Conservation (phyloP, 2,888 invertebrate genomes). For the Petrophora chlorosata region DNA sequence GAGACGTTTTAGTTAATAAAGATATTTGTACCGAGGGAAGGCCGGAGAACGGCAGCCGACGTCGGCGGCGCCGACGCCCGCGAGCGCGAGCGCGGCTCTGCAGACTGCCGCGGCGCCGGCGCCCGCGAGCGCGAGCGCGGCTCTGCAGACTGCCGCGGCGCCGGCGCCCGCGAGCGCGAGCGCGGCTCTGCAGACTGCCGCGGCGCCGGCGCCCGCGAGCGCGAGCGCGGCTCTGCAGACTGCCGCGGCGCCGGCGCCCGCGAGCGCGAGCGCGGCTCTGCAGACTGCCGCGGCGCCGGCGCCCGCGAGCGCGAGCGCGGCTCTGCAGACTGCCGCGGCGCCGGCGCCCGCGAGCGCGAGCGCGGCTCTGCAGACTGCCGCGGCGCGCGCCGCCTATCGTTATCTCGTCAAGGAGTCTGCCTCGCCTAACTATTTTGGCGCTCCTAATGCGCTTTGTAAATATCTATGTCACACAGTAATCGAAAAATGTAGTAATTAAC, state of each 20-base stretch:
- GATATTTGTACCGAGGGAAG: slow-evolving; percentile 59
- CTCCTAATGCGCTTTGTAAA: slow-evolving; percentile 81
- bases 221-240: neutral
- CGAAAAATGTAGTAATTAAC: slow-evolving; percentile 80
- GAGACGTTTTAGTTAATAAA: slow-evolving; percentile 79
- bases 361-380: no score
- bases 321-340: neutral
- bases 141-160: neutral
- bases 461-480: slow-evolving; percentile 83
- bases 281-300: slow-evolving; percentile 26
- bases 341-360: neutral
- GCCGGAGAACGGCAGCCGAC: slow-evolving; percentile 29
- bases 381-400: slow-evolving; percentile 30
- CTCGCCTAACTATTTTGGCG: slow-evolving; percentile 74
- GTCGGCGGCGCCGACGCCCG: slow-evolving; percentile 24
- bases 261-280: slow-evolving; percentile 1
- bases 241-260: neutral
- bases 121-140: neutral
- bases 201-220: slow-evolving; percentile 13
- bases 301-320: neutral
- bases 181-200: slow-evolving; percentile 22
- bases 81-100: neutral
- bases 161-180: neutral
- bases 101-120: neutral
- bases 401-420: slow-evolving; percentile 65